Evolutionary conservation across 2,797 vertebrate genomes (phyloP), one percentile per base, ranked within the genome.

Genomic region (Gadopsis marmoratus): DNA sequence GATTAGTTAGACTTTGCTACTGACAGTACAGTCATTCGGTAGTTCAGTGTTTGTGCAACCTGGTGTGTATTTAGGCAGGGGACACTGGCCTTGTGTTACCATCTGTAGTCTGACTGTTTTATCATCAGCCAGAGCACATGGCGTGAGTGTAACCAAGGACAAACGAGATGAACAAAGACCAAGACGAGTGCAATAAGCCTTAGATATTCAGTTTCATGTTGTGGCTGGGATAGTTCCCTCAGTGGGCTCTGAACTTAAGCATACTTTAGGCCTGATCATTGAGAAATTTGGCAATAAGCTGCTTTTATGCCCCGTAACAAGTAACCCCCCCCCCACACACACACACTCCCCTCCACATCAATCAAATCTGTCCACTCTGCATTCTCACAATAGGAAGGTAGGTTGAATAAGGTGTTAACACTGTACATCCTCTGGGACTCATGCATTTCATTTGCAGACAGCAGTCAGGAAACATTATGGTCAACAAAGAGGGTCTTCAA

Each of bases 401-500:
- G 23, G 14, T 19, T 54, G 23, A 63, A 75, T 72, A 63, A 56
- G 31, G 64, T 72, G 71, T 71, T 78, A n/a, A 51, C 16, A 0
- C 62, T 67, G n/a, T 50, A 59, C 21, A 26, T 53, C 66, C 71
- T 41, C 29, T 47, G 73, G 62, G 71, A 67, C 48, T 5, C 62
- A 10, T 41, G 60, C 13, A 37, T 80, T 76, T 64, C 10, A 69
- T 82, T 86, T 78, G 62, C 55, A 79, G 66, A 58, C 82, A 50
- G 85, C 48, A 76, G 75, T 61, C 64, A 71, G 74, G 71, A 78
- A 71, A 75, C 54, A 64, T 78, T 84, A 64, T 74, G 76, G 53
- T 78, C 47, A 11, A 71, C 53, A 69, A 62, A 84, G 59, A 79
- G 55, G 29, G 71, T 79, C 74, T 72, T 84, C 55, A 11, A 71